Percentiles rank a stretch among this genome's conserved stretches.
phyloP scores from a whole-genome alignment of 2,113 vertebrate species.

The Equus przewalskii region DNA sequence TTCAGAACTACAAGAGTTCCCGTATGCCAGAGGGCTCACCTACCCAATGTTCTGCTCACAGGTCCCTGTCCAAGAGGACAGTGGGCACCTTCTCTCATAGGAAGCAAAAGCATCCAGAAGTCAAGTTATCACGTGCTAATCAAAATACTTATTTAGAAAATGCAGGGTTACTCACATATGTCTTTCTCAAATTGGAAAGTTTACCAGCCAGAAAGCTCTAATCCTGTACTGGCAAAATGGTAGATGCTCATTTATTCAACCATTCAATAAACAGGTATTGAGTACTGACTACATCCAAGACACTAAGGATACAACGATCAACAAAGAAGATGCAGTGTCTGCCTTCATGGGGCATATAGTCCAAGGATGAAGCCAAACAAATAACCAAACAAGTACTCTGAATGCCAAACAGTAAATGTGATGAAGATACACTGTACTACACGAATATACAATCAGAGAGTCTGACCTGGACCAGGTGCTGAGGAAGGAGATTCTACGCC shows the following conservation, averaged over 20 bases:
- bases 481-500: not conserved
- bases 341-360: not conserved
- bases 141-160: slow-evolving; percentile 38
- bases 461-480: not conserved
- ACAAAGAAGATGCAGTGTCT: not conserved
- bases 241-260: not conserved
- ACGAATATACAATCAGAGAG: not conserved
- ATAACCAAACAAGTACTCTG: not conserved
- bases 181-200: not conserved
- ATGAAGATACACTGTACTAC: not conserved
- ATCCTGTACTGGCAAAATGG: slow-evolving; percentile 4
- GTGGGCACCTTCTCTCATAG: not conserved
- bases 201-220: slow-evolving; percentile 23
- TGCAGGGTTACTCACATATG: not conserved
- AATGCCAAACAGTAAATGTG: not conserved
- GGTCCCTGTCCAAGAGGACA: not conserved
- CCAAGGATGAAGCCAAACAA: not conserved
- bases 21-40: not conserved
- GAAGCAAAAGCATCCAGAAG: not conserved
- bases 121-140: not conserved
- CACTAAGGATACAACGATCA: not conserved
- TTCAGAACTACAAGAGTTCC: not conserved
- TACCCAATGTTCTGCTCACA: not conserved
- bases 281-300: not conserved
- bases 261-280: not conserved